Conservation (phyloP, 2,797 vertebrate species). For the Arrhamphus sclerolepis region DNA sequence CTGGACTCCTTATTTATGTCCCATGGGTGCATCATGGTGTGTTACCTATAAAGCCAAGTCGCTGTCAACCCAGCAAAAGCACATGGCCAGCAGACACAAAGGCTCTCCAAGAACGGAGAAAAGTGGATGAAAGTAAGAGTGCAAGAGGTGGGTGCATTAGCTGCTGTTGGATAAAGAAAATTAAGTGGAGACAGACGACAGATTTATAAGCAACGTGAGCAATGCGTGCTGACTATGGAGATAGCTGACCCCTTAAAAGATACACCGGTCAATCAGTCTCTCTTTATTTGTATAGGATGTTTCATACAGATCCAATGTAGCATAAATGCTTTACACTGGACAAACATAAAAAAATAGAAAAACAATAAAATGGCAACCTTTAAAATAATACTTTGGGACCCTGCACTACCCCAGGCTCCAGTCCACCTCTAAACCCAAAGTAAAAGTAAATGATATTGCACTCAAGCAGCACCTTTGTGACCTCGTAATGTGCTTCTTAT, state of each 20-base stretch:
- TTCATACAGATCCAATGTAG: slow-evolving; percentile 18
- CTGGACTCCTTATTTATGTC: slow-evolving; percentile 52
- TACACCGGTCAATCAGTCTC: slow-evolving; percentile 27
- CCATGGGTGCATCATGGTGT: slow-evolving; percentile 44
- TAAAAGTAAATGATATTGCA: too few species aligned
- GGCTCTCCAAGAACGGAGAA: slow-evolving; percentile 2
- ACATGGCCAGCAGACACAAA: slow-evolving; percentile 31
- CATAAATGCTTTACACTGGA: slow-evolving; percentile 33
- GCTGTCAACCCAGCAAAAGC: slow-evolving; percentile 35
- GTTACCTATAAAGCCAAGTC: slow-evolving; percentile 38
- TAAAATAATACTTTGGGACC: too few species aligned
- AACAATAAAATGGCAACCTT: not conserved
- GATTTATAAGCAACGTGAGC: slow-evolving; percentile 37
- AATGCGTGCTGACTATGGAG: slow-evolving; percentile 18
- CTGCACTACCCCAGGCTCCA: too few species aligned
- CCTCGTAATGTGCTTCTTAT: too few species aligned
- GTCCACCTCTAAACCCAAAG: too few species aligned
- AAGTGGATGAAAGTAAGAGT: slow-evolving; percentile 19
- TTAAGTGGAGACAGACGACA: slow-evolving; percentile 25
- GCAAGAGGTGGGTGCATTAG: slow-evolving; percentile 16
- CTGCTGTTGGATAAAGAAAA: slow-evolving; percentile 21
- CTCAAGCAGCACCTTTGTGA: too few species aligned
- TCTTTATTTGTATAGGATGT: not conserved
- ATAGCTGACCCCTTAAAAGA: slow-evolving; percentile 56
- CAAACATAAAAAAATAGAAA: not conserved